Evolutionary conservation across 2,113 vertebrate genomes (phyloP).

Genomic region (Bombycilla garrulus): DNA sequence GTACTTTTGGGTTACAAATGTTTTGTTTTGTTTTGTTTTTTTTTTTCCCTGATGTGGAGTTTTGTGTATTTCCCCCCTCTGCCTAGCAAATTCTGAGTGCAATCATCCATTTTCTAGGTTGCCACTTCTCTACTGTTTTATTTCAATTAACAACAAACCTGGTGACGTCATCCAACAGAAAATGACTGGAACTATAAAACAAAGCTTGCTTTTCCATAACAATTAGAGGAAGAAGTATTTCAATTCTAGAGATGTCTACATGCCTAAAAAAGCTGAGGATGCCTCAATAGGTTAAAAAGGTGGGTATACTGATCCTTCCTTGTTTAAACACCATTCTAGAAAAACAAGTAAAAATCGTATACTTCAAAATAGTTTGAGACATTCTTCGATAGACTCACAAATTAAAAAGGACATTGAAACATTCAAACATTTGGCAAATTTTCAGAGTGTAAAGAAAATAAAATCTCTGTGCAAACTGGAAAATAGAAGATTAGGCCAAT

Average conservation of each 20-base stretch:
- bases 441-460: neutral
- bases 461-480: neutral
- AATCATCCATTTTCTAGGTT: neutral
- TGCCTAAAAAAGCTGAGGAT: neutral
- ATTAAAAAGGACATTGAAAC: neutral
- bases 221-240: neutral
- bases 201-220: neutral
- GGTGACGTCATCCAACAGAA: neutral
- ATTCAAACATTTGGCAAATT: neutral
- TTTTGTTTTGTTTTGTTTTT: neutral
- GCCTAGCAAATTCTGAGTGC: neutral
- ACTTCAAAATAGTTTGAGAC: neutral
- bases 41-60: rapidly evolving
- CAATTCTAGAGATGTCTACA: neutral
- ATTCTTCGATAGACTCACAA: neutral
- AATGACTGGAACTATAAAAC: neutral
- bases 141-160: neutral
- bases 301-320: neutral
- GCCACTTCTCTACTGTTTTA: neutral
- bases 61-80: neutral
- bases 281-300: neutral
- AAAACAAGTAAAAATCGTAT: neutral
- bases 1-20: neutral
- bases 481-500: neutral
- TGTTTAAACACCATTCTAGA: neutral